phyloP scores from a whole-genome alignment of 1,140 invertebrate genomes.

The Formica selysi region DNA sequence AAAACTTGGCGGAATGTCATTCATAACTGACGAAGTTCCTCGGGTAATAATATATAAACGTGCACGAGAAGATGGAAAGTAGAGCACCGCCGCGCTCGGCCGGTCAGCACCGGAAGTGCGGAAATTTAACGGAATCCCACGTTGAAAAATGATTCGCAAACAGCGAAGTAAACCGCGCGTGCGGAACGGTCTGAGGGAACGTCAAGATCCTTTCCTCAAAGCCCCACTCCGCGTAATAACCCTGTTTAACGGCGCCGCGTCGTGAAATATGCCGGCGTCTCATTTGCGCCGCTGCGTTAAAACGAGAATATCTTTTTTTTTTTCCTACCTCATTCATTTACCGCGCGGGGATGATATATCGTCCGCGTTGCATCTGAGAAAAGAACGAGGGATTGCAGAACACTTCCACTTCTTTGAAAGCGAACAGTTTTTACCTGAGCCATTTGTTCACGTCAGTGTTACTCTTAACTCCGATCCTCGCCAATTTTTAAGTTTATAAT shows the following conservation, averaged over 20 bases:
- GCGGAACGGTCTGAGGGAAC: not conserved
- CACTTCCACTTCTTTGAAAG: slow-evolving; percentile 31
- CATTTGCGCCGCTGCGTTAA: slow-evolving; percentile 52
- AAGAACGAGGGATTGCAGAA: slow-evolving; percentile 46
- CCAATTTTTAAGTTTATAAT: slow-evolving; percentile 9
- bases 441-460: slow-evolving; percentile 39
- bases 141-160: slow-evolving; percentile 59
- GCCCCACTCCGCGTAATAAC: slow-evolving; percentile 53
- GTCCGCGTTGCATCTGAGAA: slow-evolving; percentile 16
- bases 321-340: slow-evolving; percentile 41
- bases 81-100: slow-evolving; percentile 12
- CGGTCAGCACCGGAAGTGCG: slow-evolving; percentile 34
- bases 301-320: slow-evolving; percentile 47
- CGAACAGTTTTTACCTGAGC: slow-evolving; percentile 34
- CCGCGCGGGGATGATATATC: slow-evolving; percentile 34
- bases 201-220: slow-evolving; percentile 46
- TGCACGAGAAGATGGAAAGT: slow-evolving; percentile 16
- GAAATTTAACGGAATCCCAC: slow-evolving; percentile 39
- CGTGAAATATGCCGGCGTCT: slow-evolving; percentile 55
- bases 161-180: slow-evolving; percentile 43
- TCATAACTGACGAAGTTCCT: slow-evolving; percentile 60
- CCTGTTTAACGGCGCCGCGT: slow-evolving; percentile 55
- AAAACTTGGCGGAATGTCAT: slow-evolving; percentile 57
- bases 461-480: not conserved
- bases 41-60: slow-evolving; percentile 48